Evolutionary conservation across 2,113 vertebrate species (phyloP).

Genomic region (Hyperoodon ampullatus): DNA sequence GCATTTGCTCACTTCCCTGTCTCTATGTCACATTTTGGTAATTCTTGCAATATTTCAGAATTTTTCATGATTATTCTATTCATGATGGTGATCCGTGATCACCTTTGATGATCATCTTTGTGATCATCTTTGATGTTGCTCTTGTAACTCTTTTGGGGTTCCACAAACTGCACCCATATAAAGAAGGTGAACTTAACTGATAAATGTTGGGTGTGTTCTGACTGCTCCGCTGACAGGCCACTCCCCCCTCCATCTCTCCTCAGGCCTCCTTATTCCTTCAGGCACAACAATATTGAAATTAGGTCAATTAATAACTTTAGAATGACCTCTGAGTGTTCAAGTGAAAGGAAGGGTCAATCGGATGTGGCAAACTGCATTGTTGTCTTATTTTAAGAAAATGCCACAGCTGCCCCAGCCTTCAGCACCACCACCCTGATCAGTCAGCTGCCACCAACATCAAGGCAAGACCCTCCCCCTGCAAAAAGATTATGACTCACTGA

Average conservation of each 20-base stretch:
- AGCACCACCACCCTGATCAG: background rate
- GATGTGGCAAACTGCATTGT: background rate
- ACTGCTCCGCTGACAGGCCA: background rate
- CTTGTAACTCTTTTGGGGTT: background rate
- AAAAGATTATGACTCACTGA: background rate
- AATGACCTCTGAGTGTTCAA: background rate
- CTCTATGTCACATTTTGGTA: background rate
- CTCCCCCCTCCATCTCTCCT: background rate
- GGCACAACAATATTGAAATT: background rate
- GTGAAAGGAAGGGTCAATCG: background rate
- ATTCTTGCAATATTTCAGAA: background rate
- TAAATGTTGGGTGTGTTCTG: background rate
- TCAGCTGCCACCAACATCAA: background rate
- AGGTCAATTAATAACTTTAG: background rate
- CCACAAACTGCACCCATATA: background rate
- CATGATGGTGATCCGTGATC: background rate
- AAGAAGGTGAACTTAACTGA: background rate
- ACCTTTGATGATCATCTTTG: background rate
- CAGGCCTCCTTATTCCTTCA: background rate
- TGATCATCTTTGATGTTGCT: background rate
- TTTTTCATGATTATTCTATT: background rate
- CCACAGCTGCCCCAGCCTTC: background rate
- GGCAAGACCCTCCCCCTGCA: background rate
- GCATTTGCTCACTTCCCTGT: background rate
- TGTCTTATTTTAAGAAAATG: background rate